Percentiles rank a stretch among this genome's conserved stretches.
phyloP scores from a whole-genome alignment of 2,888 invertebrate genomes.

The Lordiphosa andalusiaca region DNA sequence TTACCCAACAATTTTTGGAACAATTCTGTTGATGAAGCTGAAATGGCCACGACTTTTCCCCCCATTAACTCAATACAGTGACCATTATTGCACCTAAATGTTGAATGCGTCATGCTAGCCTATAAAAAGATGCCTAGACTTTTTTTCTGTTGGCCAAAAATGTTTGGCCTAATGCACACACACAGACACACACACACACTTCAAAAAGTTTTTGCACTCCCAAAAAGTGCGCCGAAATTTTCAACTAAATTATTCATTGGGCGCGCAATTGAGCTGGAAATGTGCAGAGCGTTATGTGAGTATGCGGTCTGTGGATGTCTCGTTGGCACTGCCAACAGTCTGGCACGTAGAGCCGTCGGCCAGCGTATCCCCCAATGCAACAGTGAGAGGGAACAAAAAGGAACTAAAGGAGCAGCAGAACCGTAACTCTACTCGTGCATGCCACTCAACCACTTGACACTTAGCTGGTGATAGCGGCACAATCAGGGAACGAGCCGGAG shows the following conservation, averaged over 20 bases:
- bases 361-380: slow-evolving; percentile 28
- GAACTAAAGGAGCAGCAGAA: background rate
- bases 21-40: too few relatives aligned
- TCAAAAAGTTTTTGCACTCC: too few relatives aligned
- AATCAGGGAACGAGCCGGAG: slow-evolving; percentile 2
- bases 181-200: too few relatives aligned
- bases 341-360: slow-evolving; percentile 60
- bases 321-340: slow-evolving; percentile 28
- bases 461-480: slow-evolving; percentile 25
- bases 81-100: too few relatives aligned
- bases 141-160: background rate
- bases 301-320: slow-evolving; percentile 23
- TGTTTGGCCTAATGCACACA: slow-evolving; percentile 22
- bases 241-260: slow-evolving; percentile 72
- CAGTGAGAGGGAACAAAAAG: background rate
- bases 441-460: slow-evolving; percentile 59
- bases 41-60: too few relatives aligned
- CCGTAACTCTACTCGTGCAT: slow-evolving; percentile 23
- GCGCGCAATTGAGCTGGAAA: slow-evolving; percentile 73
- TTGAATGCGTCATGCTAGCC: too few relatives aligned
- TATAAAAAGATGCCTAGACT: too few relatives aligned
- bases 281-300: slow-evolving; percentile 40
- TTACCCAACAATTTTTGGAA: too few relatives aligned
- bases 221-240: slow-evolving; percentile 72
- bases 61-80: too few relatives aligned